These are phyloP conservation scores for Lagria hirta DNA, from an alignment of 2,888 invertebrate genomes.

Conservation along the genomic window DNA sequence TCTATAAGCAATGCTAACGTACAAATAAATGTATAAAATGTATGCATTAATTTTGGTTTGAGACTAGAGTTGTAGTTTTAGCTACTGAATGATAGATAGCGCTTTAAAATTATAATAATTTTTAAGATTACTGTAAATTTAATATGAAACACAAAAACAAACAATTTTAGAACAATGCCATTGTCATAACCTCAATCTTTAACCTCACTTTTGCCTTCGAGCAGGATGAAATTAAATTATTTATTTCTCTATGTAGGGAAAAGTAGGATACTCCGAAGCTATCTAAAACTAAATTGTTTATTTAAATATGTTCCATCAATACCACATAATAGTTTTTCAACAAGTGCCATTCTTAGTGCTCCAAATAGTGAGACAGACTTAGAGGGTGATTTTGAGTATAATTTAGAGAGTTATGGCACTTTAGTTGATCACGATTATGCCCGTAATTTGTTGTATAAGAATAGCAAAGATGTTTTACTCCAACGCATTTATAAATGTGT, in stretches of 20 bases:
- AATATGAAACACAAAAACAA: too few species aligned
- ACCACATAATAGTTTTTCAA: background rate
- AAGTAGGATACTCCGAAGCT: constrained; percentile 2
- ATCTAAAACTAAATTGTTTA: background rate
- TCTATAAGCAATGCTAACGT: too few species aligned
- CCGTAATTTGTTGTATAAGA: constrained; percentile 35
- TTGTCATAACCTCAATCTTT: constrained; percentile 12
- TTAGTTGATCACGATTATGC: constrained; percentile 10
- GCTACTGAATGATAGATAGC: too few species aligned
- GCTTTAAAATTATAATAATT: too few species aligned
- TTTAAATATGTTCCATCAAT: constrained; percentile 2
- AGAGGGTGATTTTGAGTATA: constrained; percentile 3
- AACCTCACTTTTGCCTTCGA: constrained; percentile 13
- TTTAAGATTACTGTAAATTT: too few species aligned
- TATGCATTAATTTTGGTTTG: too few species aligned
- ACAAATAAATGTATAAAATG: too few species aligned
- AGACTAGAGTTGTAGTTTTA: too few species aligned
- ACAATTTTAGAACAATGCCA: too few species aligned
- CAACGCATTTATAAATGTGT: constrained; percentile 44
- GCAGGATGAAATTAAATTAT: constrained; percentile 9
- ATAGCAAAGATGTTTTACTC: constrained; percentile 41
- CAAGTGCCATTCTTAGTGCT: constrained; percentile 1
- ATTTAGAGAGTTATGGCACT: constrained; percentile 2
- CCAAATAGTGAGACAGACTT: constrained; percentile 4
- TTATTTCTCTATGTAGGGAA: background rate